Conservation (phyloP, 35 echinoderm and acorn worm genomes). For the Holothuria glaberrima region DNA sequence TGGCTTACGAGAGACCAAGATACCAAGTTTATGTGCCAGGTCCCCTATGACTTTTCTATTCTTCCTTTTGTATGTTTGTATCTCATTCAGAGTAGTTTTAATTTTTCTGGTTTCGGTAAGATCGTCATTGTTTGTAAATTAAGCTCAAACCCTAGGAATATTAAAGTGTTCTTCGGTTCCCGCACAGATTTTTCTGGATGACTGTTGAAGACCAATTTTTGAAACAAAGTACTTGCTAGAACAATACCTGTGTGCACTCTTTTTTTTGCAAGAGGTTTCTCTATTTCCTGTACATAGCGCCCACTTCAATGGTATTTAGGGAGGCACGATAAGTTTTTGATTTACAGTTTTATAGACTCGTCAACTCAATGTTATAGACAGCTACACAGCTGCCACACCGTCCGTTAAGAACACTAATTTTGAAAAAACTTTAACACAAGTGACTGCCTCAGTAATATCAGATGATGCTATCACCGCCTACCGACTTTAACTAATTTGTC, state of each 20-base stretch:
- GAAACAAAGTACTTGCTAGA: neutral
- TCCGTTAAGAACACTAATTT: too few relatives aligned
- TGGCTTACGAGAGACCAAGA: neutral
- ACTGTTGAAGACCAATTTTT: neutral
- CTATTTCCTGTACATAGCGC: too few relatives aligned
- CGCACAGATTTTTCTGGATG: too few relatives aligned
- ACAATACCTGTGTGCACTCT: neutral
- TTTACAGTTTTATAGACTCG: too few relatives aligned
- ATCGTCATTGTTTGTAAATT: slow-evolving; percentile 4
- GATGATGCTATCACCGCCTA: neutral
- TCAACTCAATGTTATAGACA: neutral
- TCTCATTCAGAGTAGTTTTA: neutral
- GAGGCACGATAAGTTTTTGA: too few relatives aligned
- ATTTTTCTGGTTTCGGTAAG: neutral
- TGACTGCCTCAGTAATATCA: too few relatives aligned
- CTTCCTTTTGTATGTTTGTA: too few relatives aligned
- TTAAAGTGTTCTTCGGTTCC: too few relatives aligned
- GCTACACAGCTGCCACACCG: neutral
- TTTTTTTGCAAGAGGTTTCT: too few relatives aligned
- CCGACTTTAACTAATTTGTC: neutral
- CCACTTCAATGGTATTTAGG: too few relatives aligned
- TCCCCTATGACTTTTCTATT: neutral
- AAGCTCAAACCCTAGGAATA: neutral
- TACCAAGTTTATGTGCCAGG: neutral
- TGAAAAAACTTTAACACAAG: too few relatives aligned